Evolutionary conservation across 2,797 vertebrate genomes (phyloP), one percentile per base, ranked within the genome.

Genomic region (Streptopelia turtur): DNA sequence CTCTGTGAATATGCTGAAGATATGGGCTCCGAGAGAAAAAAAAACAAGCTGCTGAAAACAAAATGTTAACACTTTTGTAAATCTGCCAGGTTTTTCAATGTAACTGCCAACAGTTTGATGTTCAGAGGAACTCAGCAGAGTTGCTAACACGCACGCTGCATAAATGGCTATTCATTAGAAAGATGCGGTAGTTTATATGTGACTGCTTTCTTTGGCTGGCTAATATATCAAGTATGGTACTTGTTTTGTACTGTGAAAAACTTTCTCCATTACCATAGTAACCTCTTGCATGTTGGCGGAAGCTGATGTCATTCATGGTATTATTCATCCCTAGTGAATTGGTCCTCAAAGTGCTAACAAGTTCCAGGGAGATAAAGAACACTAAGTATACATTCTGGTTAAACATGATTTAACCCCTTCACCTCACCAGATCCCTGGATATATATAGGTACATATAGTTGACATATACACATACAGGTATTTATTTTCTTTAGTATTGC

Each of bases 281-380:
- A 99, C 97, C 97, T 96, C 98, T 97, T 96, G 97, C 97, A 89
- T 98, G 98, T 98, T 98, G 98, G 98, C 98, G 98, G 99, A 99
- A 99, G 98, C 98, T 99, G 98, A 98, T 99, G 98, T 99, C 98
- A 99, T 98, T 98, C 98, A 98, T 77, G 93, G 98, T 97, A 98
- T 97, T 97, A 93, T 97, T 98, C 97, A 97, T 96, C 95, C 96
- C 45, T 55, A 84, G 90, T 96, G 97, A 97, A 97, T 96, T 96
- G 97, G 95, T 97, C 94, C 95, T 97, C 95, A 79, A 95, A 95
- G 96, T 97, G 95, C 96, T 97, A 97, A 97, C 96, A 97, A 97
- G 97, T 97, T 95, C 94, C 96, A 96, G 97, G 97, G 98, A 98
- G 98, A 98, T 98, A 97, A 97, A 98, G 93, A 95, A 98, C 96